phyloP scores from a whole-genome alignment of 2,797 vertebrate species.

The Bradypodion pumilum region DNA sequence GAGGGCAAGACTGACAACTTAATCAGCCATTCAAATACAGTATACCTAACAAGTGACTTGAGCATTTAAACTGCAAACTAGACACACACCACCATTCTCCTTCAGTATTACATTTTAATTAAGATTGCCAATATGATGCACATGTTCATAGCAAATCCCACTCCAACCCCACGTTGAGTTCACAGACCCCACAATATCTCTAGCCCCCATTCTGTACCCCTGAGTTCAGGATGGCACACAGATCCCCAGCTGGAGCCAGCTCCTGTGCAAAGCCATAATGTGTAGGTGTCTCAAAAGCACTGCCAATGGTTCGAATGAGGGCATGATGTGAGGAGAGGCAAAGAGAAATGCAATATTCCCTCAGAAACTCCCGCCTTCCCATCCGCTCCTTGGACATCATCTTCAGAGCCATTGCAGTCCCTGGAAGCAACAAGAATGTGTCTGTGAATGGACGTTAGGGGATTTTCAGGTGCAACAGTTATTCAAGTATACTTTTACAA shows the following conservation, averaged over 20 bases:
- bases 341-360: slow-evolving; percentile 87
- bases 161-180: neutral
- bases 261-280: slow-evolving; percentile 88
- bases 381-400: slow-evolving; percentile 80
- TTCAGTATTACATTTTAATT: no score
- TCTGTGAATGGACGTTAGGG: neutral
- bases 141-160: neutral
- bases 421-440: slow-evolving; percentile 62
- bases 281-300: slow-evolving; percentile 80
- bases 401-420: slow-evolving; percentile 85
- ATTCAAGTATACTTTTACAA: no score
- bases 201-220: slow-evolving; percentile 69
- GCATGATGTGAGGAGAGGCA: slow-evolving; percentile 83
- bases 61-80: neutral
- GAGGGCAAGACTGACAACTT: neutral
- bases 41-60: neutral
- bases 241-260: slow-evolving; percentile 82
- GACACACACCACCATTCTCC: neutral
- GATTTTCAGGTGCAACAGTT: neutral
- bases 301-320: slow-evolving; percentile 81
- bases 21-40: neutral
- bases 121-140: neutral
- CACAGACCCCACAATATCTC: neutral
- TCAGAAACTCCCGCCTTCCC: slow-evolving; percentile 79
- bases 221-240: slow-evolving; percentile 78